Evolutionary conservation across 2,888 invertebrate species (phyloP).

Genomic region (Pristionchus maxplancki): DNA sequence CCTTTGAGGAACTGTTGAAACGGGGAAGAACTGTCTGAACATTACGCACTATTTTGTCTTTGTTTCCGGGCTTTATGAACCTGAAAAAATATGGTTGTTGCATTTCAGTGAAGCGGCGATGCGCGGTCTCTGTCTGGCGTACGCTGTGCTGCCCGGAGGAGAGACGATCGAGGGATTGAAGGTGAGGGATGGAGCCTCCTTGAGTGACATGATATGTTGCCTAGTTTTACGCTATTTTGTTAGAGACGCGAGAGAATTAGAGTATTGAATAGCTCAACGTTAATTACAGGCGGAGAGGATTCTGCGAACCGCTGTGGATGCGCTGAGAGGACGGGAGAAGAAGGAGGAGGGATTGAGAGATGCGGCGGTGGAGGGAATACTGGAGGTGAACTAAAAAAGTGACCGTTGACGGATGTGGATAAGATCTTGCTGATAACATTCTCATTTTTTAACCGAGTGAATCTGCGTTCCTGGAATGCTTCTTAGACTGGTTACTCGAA

Average conservation of each 20-base stretch:
- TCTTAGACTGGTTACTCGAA: too few species aligned
- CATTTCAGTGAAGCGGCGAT: not conserved
- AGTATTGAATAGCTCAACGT: too few species aligned
- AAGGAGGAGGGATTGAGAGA: slow-evolving; percentile 25
- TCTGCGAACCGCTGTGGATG: not conserved
- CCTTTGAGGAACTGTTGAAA: not conserved
- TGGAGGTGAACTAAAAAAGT: too few species aligned
- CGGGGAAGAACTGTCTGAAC: too few species aligned
- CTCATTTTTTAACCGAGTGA: too few species aligned
- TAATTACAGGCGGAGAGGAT: not conserved
- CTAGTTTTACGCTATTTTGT: too few species aligned
- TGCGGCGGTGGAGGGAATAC: not conserved
- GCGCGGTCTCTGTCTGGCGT: not conserved
- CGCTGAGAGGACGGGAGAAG: not conserved
- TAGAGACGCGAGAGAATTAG: too few species aligned
- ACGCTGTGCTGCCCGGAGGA: not conserved
- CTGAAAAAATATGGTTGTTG: not conserved
- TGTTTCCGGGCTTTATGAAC: too few species aligned
- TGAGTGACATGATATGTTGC: not conserved
- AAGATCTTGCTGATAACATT: too few species aligned
- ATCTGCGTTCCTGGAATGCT: too few species aligned
- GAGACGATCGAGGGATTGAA: not conserved
- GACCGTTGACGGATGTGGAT: too few species aligned
- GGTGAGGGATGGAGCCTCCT: not conserved
- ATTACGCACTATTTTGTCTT: not conserved